phyloP scores from a whole-genome alignment of 2,113 vertebrate species.

The Aspiorhynchus laticeps region DNA sequence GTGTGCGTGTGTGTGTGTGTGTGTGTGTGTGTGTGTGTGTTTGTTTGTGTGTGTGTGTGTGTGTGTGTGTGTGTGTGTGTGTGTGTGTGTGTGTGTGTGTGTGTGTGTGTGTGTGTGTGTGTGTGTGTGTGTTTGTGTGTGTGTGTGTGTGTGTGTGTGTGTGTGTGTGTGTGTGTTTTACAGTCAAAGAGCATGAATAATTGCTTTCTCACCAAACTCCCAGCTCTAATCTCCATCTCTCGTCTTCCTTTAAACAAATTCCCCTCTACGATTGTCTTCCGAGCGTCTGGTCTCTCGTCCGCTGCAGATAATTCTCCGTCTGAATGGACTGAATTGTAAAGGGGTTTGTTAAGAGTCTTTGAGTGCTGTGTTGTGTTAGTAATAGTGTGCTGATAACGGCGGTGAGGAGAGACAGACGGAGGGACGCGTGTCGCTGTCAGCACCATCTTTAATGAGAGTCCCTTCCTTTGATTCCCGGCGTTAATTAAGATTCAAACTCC shows the following conservation, averaged over 20 bases:
- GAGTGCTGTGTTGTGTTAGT: conserved; percentile 21
- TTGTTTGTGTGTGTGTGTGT: too few relatives aligned
- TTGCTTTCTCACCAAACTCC: not conserved
- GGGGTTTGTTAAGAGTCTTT: conserved; percentile 31
- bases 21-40: too few relatives aligned
- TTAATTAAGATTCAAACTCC: conserved; percentile 54
- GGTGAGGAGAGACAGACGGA: not conserved
- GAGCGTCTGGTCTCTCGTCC: not conserved
- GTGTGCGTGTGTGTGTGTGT: too few relatives aligned
- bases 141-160: not conserved
- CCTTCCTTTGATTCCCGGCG: conserved; percentile 25
- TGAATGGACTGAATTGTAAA: conserved; percentile 27
- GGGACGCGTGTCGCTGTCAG: not conserved
- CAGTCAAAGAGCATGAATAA: not conserved
- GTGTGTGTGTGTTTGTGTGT: not conserved
- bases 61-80: too few relatives aligned
- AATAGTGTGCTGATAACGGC: not conserved
- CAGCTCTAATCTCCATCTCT: conserved; percentile 1
- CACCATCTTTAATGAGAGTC: conserved; percentile 53
- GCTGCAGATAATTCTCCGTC: conserved; percentile 37
- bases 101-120: not conserved
- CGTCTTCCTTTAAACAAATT: conserved; percentile 8
- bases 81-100: not conserved
- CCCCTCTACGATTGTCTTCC: not conserved
- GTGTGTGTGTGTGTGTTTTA: not conserved